Base-by-base conservation (phyloP, 2,797 vertebrate species). In the Melopsittacus undulatus region DNA sequence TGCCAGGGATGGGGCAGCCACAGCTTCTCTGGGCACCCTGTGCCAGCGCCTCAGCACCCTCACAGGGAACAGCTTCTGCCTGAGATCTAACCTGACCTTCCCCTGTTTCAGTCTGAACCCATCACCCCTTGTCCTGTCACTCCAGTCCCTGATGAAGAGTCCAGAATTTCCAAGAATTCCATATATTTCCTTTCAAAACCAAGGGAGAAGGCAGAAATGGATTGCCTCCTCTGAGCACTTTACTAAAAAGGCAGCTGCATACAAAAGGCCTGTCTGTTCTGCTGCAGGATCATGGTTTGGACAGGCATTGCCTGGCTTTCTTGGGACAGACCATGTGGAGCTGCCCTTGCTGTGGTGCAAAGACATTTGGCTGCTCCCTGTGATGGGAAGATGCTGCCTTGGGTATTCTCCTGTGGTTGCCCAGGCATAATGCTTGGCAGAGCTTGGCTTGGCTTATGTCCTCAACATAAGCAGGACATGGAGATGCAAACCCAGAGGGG, bases 381-480 rank as follows among this genome's bases (percentile, higher is more conserved):
- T 3, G 5, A 0, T 48, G 48, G 40, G n/a, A 80, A 43, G 48
- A 49, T 42, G 68, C 45, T 68, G 24, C 56, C 63, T 19, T 1
- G 0, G 19, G 45, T 45, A 23, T 81, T 11, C 1, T 1, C 48
- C 29, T 70, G 18, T 1, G 1, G 15, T 11, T 69, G 18, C 15
- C 76, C 57, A 32, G 69, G 34, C 56, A 13, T 9, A 57, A 13
- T 72, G 38, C 38, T 57, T 4, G 0, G 66, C 43, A 59, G 34
- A 62, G 30, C 40, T 51, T 67, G 0, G 1, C 32, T 85, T 51
- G 72, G 8, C 51, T 89, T 0, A 0, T 63, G 86, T 62, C 36
- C 36, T 57, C 54, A 57, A 15, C 32, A 34, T 23, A 22, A 57
- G 54, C n/a, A 56, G 32, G 21, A 34, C 54, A 57, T 16, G 54